Percentiles rank a stretch among this genome's conserved stretches.
Evolutionary conservation across 2,797 vertebrate species (phyloP).

Genomic region (Epinephelus malabaricus): DNA sequence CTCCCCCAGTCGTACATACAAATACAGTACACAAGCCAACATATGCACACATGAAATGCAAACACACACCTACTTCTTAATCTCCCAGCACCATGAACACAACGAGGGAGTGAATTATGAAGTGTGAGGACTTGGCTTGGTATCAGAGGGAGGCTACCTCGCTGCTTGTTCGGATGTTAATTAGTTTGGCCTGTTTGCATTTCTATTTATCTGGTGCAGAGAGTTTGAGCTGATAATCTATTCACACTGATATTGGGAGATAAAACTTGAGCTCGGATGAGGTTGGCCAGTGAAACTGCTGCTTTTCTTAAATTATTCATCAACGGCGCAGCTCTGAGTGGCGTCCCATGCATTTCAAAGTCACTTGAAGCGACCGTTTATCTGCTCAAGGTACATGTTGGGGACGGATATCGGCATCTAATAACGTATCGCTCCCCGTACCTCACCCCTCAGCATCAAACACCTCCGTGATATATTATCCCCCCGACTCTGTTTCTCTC

Average conservation of each 20-base stretch:
- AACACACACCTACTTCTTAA: slow-evolving; percentile 58
- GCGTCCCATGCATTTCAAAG: slow-evolving; percentile 75
- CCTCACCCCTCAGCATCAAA: slow-evolving; percentile 54
- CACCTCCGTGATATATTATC: slow-evolving; percentile 37
- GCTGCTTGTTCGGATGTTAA: slow-evolving; percentile 77
- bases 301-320: slow-evolving; percentile 78
- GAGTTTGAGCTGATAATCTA: slow-evolving; percentile 75
- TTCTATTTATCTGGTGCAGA: slow-evolving; percentile 67
- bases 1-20: slow-evolving; percentile 14
- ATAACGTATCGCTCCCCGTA: slow-evolving; percentile 20
- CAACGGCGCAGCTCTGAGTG: slow-evolving; percentile 50
- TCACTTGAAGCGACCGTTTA: slow-evolving; percentile 66
- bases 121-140: slow-evolving; percentile 73
- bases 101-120: slow-evolving; percentile 70
- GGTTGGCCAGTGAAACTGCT: slow-evolving; percentile 49
- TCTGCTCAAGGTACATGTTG: slow-evolving; percentile 55
- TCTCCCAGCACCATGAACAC: slow-evolving; percentile 59
- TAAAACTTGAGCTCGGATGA: slow-evolving; percentile 63
- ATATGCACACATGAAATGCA: slow-evolving; percentile 31
- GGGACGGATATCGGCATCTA: slow-evolving; percentile 53
- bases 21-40: slow-evolving; percentile 15
- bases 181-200: slow-evolving; percentile 81
- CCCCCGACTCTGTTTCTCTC: slow-evolving; percentile 26
- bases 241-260: slow-evolving; percentile 69
- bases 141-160: slow-evolving; percentile 71